Evolutionary conservation across 2,888 invertebrate species (phyloP).

Genomic region (Heteromurus nitidus): DNA sequence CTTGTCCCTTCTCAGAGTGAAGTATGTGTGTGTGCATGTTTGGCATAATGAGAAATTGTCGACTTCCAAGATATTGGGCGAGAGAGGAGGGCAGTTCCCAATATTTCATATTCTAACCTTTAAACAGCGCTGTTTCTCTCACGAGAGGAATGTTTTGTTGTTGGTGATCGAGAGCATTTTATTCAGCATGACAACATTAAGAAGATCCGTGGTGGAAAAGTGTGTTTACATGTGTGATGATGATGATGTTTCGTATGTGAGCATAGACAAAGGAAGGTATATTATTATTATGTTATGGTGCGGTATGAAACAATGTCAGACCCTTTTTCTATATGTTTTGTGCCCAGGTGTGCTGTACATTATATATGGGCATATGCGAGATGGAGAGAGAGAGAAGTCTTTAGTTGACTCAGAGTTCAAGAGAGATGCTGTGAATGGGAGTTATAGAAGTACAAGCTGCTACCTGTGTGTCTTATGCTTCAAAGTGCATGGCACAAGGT

Average conservation of each 20-base stretch:
- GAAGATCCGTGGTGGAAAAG: neutral
- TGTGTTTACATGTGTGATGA: neutral
- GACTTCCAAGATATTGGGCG: too few relatives aligned
- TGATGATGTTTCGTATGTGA: too few relatives aligned
- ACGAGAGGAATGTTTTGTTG: neutral
- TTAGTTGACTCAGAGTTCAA: constrained; percentile 23
- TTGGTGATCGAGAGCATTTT: neutral
- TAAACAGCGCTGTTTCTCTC: too few relatives aligned
- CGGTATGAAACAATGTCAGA: constrained; percentile 9
- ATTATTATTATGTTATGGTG: too few relatives aligned
- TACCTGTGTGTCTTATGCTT: too few relatives aligned
- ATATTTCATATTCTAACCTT: too few relatives aligned
- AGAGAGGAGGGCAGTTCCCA: too few relatives aligned
- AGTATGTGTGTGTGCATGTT: too few relatives aligned
- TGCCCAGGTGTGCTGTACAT: constrained; percentile 41
- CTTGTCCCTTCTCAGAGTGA: too few relatives aligned
- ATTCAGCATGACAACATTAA: neutral
- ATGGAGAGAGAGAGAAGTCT: constrained; percentile 10
- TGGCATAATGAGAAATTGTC: too few relatives aligned
- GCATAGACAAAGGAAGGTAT: too few relatives aligned
- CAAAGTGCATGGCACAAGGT: too few relatives aligned
- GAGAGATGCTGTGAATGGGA: neutral
- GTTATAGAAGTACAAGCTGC: neutral
- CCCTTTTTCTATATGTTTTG: neutral
- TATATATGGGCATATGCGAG: constrained; percentile 9